phyloP scores from a whole-genome alignment of 1,140 invertebrate genomes.

The Drosophila obscura region DNA sequence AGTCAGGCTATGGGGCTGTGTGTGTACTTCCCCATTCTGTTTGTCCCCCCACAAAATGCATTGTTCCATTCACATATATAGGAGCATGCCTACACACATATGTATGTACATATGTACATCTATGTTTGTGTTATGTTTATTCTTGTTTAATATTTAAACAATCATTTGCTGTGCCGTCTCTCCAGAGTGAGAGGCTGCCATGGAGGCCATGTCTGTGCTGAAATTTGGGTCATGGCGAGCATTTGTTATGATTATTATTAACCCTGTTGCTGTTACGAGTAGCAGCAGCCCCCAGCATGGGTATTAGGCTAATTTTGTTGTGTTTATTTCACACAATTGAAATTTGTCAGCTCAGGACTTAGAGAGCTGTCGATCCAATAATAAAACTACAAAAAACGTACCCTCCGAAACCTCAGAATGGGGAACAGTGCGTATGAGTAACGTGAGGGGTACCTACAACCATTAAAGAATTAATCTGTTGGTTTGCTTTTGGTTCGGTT shows the following conservation, averaged over 20 bases:
- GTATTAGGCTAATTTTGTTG: constrained; percentile 25
- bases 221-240: constrained; percentile 43
- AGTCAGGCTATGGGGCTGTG: constrained; percentile 27
- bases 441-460: constrained; percentile 13
- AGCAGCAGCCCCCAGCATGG: constrained; percentile 9
- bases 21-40: constrained; percentile 35
- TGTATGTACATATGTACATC: background rate
- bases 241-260: constrained; percentile 52
- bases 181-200: constrained; percentile 23
- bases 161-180: constrained; percentile 32
- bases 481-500: background rate
- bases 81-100: background rate
- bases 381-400: constrained; percentile 1
- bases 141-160: constrained; percentile 59
- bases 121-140: constrained; percentile 6
- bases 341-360: constrained; percentile 6
- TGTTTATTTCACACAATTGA: constrained; percentile 16
- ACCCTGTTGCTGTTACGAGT: constrained; percentile 15
- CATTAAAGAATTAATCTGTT: constrained; percentile 34
- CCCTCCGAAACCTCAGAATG: background rate
- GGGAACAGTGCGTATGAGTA: background rate
- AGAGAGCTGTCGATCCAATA: background rate
- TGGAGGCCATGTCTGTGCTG: constrained; percentile 28
- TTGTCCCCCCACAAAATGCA: constrained; percentile 36
- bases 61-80: constrained; percentile 14